phyloP scores from a whole-genome alignment of 35 echinoderm and acorn worm species.

The Ptychodera flava region DNA sequence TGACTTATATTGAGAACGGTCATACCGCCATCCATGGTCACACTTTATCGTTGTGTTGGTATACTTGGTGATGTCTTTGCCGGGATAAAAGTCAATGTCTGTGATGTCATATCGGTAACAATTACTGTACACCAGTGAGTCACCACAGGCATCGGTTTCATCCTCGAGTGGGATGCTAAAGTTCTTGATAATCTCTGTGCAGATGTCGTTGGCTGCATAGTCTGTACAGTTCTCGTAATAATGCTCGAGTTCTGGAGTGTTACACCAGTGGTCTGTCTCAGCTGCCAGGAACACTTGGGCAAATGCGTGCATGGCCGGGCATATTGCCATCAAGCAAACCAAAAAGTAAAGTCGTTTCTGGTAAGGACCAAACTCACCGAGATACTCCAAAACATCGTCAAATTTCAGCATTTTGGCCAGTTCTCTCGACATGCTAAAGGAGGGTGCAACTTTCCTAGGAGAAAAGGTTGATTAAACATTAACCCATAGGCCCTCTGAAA shows the following conservation, averaged over 20 bases:
- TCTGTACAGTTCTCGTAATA: not conserved
- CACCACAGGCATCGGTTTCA: not conserved
- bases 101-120: not conserved
- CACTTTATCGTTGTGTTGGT: not conserved
- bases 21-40: conserved; percentile 28
- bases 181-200: not conserved
- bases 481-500: too few species aligned
- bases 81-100: not conserved
- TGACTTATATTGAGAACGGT: conserved; percentile 23
- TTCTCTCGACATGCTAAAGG: too few species aligned
- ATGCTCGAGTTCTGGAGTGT: conserved; percentile 12
- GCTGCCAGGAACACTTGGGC: conserved; percentile 84
- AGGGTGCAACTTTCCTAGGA: too few species aligned
- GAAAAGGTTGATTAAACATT: too few species aligned
- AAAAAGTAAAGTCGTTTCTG: conserved; percentile 56
- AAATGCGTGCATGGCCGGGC: conserved; percentile 52
- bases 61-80: not conserved
- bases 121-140: not conserved
- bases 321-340: conserved; percentile 45
- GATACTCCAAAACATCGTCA: conserved; percentile 61
- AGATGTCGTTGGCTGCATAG: not conserved
- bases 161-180: not conserved
- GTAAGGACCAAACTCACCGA: conserved; percentile 84
- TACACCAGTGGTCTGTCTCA: conserved; percentile 74
- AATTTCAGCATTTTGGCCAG: conserved; percentile 43